These are phyloP conservation scores for Calephelis virginiensis DNA, from an alignment of 1,140 invertebrate species.

Conservation along the genomic window DNA sequence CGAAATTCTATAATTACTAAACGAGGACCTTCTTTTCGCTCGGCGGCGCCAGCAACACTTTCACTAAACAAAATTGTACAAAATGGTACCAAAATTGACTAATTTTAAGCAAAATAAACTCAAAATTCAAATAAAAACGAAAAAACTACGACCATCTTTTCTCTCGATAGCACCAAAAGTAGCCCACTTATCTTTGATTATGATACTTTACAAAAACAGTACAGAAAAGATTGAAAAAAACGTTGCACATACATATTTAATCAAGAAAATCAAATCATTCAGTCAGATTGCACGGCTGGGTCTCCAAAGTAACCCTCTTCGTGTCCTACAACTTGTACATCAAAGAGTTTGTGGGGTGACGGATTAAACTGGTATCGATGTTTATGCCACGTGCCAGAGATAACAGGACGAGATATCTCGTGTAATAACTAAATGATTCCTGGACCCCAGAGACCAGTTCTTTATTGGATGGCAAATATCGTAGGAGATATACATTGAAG, in stretches of 20 bases:
- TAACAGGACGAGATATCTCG: constrained; percentile 44
- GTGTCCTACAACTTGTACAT: constrained; percentile 44
- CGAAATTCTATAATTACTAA: too few relatives aligned
- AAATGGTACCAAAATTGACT: too few relatives aligned
- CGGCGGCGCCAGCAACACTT: too few relatives aligned
- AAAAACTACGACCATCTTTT: too few relatives aligned
- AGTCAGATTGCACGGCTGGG: constrained; percentile 29
- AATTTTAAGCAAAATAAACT: too few relatives aligned
- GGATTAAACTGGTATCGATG: constrained; percentile 54
- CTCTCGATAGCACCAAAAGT: too few relatives aligned
- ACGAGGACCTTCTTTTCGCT: too few relatives aligned
- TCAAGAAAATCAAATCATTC: constrained; percentile 10
- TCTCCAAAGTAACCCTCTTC: constrained; percentile 25
- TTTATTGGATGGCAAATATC: constrained; percentile 36
- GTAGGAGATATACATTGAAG: constrained; percentile 11
- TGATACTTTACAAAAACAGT: constrained; percentile 27
- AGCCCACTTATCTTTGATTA: too few relatives aligned
- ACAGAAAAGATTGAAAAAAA: not conserved
- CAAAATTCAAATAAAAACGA: too few relatives aligned
- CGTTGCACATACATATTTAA: constrained; percentile 4
- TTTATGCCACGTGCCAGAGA: constrained; percentile 50
- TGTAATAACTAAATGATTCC: constrained; percentile 58
- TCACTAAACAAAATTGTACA: too few relatives aligned
- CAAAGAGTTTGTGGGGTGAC: constrained; percentile 64
- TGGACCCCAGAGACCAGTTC: constrained; percentile 42